These are phyloP conservation scores for Acanthisitta chloris DNA, from an alignment of 2,113 vertebrate genomes.

Conservation along the genomic window DNA sequence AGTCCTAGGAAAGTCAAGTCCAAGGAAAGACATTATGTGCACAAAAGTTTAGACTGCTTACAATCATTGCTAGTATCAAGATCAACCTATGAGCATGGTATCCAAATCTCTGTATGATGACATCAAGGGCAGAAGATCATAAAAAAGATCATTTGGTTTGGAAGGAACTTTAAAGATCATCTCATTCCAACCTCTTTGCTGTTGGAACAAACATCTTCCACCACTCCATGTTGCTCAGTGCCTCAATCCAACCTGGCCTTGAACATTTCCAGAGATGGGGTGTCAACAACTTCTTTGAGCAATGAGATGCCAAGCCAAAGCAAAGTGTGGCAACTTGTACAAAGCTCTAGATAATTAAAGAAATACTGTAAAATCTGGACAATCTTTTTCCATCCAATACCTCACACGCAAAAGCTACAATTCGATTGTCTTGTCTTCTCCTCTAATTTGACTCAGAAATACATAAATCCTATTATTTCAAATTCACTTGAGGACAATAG, in stretches of 20 bases:
- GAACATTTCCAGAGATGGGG: not conserved
- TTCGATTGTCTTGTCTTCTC: not conserved
- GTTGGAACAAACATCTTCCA: not conserved
- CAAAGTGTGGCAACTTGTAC: not conserved
- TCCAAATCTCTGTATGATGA: not conserved
- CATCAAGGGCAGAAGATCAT: not conserved
- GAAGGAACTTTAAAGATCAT: not conserved
- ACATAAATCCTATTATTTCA: not conserved
- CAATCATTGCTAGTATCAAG: not conserved
- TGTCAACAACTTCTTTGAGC: not conserved
- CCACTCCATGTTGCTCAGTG: not conserved
- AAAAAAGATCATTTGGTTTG: not conserved
- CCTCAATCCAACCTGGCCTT: not conserved
- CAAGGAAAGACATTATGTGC: fast-evolving
- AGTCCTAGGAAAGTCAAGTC: no score
- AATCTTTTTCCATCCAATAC: not conserved
- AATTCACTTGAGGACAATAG: not conserved
- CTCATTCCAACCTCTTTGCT: not conserved
- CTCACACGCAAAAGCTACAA: not conserved
- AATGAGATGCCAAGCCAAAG: not conserved
- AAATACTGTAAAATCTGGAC: not conserved
- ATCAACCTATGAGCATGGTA: not conserved
- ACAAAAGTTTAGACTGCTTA: not conserved
- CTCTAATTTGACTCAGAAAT: not conserved
- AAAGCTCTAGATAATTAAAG: not conserved